A percentile compares a stretch with the other conserved stretches of the same genome.
Evolutionary conservation across 53 echinoderm and acorn worm genomes (phyloP).

Genomic region (Stichopus horrens): DNA sequence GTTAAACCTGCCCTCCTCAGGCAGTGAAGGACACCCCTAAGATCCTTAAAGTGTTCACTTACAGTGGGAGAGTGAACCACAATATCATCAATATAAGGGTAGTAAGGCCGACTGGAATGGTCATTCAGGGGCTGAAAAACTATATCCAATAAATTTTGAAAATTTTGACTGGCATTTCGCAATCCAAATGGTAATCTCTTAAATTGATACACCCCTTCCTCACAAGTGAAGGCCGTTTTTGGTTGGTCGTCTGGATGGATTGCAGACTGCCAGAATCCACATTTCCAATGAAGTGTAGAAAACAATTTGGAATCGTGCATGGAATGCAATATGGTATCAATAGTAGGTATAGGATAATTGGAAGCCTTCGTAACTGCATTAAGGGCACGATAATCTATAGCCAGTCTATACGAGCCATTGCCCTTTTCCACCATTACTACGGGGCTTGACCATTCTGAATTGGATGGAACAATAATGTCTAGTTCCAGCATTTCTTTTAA

Average conservation of each 20-base stretch:
- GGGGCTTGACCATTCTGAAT: neutral
- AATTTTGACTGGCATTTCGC: neutral
- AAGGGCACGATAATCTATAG: neutral
- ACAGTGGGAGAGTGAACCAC: neutral
- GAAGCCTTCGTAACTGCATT: neutral
- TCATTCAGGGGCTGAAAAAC: neutral
- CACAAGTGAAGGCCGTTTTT: constrained; percentile 46
- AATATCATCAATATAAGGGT: constrained; percentile 16
- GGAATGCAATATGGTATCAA: constrained; percentile 8
- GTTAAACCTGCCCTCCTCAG: neutral
- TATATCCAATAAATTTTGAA: constrained; percentile 6
- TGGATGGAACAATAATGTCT: neutral
- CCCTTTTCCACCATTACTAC: neutral
- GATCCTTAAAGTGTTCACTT: neutral
- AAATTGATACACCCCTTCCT: constrained; percentile 23
- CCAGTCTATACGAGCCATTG: neutral
- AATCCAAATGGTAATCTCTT: constrained; percentile 22
- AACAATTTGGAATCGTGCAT: constrained; percentile 37
- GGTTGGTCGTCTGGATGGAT: constrained; percentile 10
- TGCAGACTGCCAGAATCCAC: constrained; percentile 52
- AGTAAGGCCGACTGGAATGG: neutral
- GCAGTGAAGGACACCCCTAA: neutral
- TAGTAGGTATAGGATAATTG: neutral
- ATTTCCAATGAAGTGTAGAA: constrained; percentile 33
- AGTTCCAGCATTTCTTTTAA: neutral